Conservation (phyloP, 2,797 vertebrate genomes). For the Bryconaethiops microstoma region DNA sequence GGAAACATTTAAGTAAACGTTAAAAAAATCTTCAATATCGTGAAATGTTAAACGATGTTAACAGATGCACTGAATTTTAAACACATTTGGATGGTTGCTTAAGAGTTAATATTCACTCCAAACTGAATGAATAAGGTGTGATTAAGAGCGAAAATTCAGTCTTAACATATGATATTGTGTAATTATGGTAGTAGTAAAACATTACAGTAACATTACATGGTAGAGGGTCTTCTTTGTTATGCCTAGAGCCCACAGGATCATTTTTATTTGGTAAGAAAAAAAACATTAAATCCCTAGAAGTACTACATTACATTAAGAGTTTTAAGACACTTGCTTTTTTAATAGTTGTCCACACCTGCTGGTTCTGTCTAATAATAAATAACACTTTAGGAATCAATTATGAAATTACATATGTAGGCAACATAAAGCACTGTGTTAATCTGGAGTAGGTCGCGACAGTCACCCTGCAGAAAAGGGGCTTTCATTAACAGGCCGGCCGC, state of each 20-base stretch:
- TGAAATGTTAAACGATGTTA: not conserved
- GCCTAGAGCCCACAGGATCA: not conserved
- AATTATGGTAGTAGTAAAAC: not conserved
- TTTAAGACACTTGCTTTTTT: not conserved
- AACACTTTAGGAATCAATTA: conserved; percentile 80
- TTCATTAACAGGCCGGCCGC: conserved; percentile 82
- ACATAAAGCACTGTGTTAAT: conserved; percentile 78
- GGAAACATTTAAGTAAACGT: conserved; percentile 21
- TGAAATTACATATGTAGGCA: conserved; percentile 83
- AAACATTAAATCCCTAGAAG: not conserved
- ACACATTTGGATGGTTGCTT: not conserved
- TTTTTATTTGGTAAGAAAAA: not conserved
- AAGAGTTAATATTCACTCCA: not conserved
- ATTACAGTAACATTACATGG: not conserved
- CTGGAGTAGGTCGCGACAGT: conserved; percentile 76
- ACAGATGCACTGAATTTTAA: not conserved
- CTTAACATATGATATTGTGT: too few relatives aligned
- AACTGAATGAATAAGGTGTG: too few relatives aligned
- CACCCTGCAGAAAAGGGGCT: conserved; percentile 80
- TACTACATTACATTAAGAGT: not conserved
- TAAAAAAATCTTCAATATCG: not conserved
- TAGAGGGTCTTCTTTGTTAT: not conserved
- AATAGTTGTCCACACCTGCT: conserved; percentile 37
- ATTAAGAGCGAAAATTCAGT: not conserved
- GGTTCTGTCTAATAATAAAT: conserved; percentile 73